Percentiles rank a stretch among this genome's conserved stretches.
These are phyloP conservation scores for Siniperca undulata DNA, from an alignment of 2,797 vertebrate genomes.

Conservation along the genomic window DNA sequence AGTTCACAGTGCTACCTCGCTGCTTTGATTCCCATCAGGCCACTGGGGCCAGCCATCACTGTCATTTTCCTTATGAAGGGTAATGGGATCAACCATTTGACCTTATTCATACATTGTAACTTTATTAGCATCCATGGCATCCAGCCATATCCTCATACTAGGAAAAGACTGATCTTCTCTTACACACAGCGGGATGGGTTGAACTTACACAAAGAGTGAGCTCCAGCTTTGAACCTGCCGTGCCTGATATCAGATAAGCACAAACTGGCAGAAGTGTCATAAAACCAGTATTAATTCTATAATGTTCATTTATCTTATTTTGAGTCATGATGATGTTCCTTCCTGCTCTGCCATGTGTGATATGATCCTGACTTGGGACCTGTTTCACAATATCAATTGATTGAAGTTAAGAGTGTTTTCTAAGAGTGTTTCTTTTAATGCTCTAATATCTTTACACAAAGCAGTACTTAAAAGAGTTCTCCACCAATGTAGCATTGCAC, in stretches of 20 bases:
- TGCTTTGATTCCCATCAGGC: slow-evolving; percentile 68
- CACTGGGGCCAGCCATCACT: slow-evolving; percentile 58
- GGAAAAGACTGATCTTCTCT: slow-evolving; percentile 16
- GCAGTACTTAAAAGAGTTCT: not conserved
- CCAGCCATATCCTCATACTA: slow-evolving; percentile 37
- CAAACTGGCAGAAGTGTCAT: not conserved
- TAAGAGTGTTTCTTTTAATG: not conserved
- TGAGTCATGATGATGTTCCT: not conserved
- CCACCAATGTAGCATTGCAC: not conserved
- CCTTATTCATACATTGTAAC: slow-evolving; percentile 60
- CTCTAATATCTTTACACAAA: not conserved
- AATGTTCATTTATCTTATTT: not conserved
- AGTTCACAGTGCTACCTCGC: slow-evolving; percentile 36
- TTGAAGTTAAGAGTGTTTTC: not conserved
- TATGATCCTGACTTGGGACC: not conserved
- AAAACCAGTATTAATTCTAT: not conserved
- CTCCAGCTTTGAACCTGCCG: slow-evolving; percentile 22
- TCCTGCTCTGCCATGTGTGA: not conserved
- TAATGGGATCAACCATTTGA: slow-evolving; percentile 71
- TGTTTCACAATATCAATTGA: not conserved
- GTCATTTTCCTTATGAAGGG: slow-evolving; percentile 70
- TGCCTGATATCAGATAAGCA: slow-evolving; percentile 4
- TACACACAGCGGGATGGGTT: not conserved
- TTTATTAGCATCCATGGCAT: slow-evolving; percentile 65
- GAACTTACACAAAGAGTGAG: not conserved